Evolutionary conservation across 1,140 invertebrate genomes (phyloP).

Genomic region (Triops cancriformis): DNA sequence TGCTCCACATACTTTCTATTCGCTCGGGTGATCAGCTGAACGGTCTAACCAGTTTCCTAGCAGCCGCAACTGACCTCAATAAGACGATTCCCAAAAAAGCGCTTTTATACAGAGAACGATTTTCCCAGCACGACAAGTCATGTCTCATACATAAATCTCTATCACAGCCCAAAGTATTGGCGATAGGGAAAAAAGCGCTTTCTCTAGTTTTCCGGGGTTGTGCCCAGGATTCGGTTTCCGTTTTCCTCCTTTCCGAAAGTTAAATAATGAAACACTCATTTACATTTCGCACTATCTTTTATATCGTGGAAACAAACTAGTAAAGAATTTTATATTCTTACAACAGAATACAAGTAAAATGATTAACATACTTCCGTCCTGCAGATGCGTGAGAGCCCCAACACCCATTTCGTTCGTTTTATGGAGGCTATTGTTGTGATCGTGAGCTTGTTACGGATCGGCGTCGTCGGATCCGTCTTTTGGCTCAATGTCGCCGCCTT

Average conservation of each 20-base stretch:
- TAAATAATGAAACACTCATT: neutral
- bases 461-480: conserved; percentile 21
- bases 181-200: conserved; percentile 7
- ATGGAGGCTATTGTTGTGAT: conserved; percentile 27
- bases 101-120: neutral
- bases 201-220: conserved; percentile 16
- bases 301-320: neutral
- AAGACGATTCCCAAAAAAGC: neutral
- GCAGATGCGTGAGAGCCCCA: conserved; percentile 17
- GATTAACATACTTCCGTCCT: neutral
- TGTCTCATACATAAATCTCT: neutral
- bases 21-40: neutral
- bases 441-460: conserved; percentile 25
- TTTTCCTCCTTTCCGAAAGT: neutral
- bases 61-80: conserved; percentile 13
- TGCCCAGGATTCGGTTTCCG: neutral
- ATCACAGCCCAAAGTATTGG: conserved; percentile 6
- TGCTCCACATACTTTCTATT: conserved; percentile 11
- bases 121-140: neutral
- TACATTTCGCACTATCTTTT: neutral
- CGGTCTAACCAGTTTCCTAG: neutral
- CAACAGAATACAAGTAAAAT: neutral
- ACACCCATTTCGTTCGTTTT: conserved; percentile 10
- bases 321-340: neutral
- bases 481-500: conserved; percentile 24